Conservation (phyloP, 2,888 invertebrate species). For the Hyposoter dolosus region DNA sequence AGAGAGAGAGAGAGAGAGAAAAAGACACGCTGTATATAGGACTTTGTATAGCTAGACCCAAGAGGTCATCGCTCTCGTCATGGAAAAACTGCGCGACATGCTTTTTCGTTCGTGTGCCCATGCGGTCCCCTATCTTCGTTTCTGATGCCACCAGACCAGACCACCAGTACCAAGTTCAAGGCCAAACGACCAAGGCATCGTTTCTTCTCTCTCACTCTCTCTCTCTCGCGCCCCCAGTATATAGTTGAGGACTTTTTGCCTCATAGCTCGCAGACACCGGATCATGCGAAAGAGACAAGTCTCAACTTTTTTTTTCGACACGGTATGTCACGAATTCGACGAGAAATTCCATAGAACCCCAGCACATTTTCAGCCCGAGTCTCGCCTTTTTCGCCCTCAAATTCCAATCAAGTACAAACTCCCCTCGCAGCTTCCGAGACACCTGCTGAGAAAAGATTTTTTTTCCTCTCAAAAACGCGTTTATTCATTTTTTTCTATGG, state of each 20-base stretch:
- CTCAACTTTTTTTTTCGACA: neutral
- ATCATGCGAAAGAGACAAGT: constrained; percentile 1
- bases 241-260: constrained; percentile 74
- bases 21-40: constrained; percentile 34
- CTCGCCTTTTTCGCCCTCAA: constrained; percentile 6
- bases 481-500: neutral
- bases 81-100: constrained; percentile 83
- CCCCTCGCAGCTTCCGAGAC: neutral
- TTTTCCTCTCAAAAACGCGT: neutral
- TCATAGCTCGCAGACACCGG: constrained; percentile 60
- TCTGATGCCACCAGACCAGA: constrained; percentile 50
- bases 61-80: constrained; percentile 70
- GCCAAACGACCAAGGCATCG: constrained; percentile 74
- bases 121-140: constrained; percentile 62
- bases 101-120: constrained; percentile 80
- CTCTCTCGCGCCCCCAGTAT: constrained; percentile 33
- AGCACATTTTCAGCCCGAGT: neutral
- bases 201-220: constrained; percentile 59
- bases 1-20: constrained; percentile 59
- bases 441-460: neutral
- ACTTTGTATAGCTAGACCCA: constrained; percentile 40
- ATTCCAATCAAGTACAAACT: constrained; percentile 1
- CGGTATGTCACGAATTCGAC: constrained; percentile 41
- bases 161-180: constrained; percentile 81
- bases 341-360: constrained; percentile 28